A percentile compares a stretch with the other conserved stretches of the same genome.
phyloP scores from a whole-genome alignment of 2,113 vertebrate species.

The Prinia subflava region DNA sequence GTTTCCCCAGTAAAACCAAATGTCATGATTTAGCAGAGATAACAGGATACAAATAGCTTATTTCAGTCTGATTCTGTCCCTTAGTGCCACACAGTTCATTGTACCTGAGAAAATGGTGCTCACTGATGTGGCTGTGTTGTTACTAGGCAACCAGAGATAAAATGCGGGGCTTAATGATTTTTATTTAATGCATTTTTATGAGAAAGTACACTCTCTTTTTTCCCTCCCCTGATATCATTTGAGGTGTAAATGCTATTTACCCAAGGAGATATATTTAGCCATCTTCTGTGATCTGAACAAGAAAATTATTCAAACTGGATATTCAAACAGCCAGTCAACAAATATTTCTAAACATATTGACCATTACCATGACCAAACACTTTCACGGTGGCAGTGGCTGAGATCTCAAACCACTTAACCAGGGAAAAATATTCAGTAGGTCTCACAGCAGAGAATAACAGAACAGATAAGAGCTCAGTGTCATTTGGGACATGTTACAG shows the following conservation, averaged over 20 bases:
- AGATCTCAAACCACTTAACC: not conserved
- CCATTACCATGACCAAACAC: not conserved
- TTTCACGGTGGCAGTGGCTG: not conserved
- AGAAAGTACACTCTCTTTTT: constrained; percentile 63
- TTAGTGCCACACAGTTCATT: constrained; percentile 72
- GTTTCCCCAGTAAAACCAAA: constrained; percentile 56
- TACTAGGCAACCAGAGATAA: constrained; percentile 84
- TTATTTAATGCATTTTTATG: constrained; percentile 77
- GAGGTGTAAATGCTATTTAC: constrained; percentile 55
- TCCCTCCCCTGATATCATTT: constrained; percentile 26
- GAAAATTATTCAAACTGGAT: constrained; percentile 3
- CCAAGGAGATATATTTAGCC: constrained; percentile 45
- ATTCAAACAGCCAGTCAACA: constrained; percentile 5
- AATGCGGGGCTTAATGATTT: constrained; percentile 76
- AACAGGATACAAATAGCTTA: constrained; percentile 66
- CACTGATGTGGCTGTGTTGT: constrained; percentile 73
- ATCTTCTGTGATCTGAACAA: not conserved
- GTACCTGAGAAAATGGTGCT: constrained; percentile 79
- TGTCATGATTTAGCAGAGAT: constrained; percentile 59
- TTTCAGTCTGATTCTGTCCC: constrained; percentile 69
- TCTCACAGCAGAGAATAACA: not conserved
- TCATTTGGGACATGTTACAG: not conserved
- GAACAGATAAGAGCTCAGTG: not conserved
- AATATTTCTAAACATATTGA: constrained; percentile 1
- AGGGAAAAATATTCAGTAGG: not conserved